Evolutionary conservation across 1,140 invertebrate species (phyloP), one percentile per base, ranked within the genome.

Genomic region (Caerostris darwini): DNA sequence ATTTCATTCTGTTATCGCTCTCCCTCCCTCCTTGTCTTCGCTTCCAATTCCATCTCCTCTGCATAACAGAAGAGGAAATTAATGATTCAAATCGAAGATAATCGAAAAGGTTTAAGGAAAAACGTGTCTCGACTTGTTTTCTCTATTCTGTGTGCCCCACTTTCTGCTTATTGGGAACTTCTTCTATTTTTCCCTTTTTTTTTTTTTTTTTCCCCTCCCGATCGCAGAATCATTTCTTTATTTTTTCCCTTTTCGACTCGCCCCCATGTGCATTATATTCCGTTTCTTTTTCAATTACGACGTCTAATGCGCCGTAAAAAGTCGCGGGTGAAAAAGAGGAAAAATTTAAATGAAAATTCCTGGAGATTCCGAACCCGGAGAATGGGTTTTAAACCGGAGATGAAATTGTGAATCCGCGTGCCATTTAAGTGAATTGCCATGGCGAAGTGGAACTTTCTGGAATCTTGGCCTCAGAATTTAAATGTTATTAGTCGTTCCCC

Each of bases 31-130:
- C 57, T 34, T 64, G 58, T 87, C 57, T 34, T 87, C 34, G 53
- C 54, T 69, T 89, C 53, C 87, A 56, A 71, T 89, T 89, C 64
- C 87, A 57, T 71, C 87, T 77, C 50, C n/a, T 53, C 69, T 90
- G 54, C 67, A 92, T 85, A 67, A 85, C 81, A 53, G 10, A 53
- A 53, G 81, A 56, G 81, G 54, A 92, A 92, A 85, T 92, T 92
- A 92, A 92, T 92, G 90, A 92, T 92, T 92, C 90, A 83, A 92
- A 85, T 85, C 90, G 77, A 64, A 10, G 81, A 92, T 85, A 92
- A 92, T 92, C 90, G 90, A 92, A 92, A 92, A 92, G 81, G 90
- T 92, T 92, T 92, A 92, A 92, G 90, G 81, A 54, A 69, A 85
- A 85, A 92, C 90, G 90, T 92, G 90, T 92, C 90, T 85, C 19